Evolutionary conservation across 2,888 invertebrate genomes (phyloP).

Genomic region (Portevinia maculata): DNA sequence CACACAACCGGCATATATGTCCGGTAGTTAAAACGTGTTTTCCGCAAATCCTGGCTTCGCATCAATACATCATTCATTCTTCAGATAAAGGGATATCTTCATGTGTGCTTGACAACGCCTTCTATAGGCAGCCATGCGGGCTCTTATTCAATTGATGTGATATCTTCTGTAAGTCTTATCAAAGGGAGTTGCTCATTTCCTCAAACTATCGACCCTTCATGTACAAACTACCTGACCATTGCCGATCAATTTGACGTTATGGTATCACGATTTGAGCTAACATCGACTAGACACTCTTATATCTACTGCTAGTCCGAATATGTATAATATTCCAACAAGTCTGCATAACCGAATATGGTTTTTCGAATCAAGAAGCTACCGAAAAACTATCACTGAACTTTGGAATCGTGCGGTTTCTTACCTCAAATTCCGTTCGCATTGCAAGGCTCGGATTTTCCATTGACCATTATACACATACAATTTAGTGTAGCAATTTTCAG

Average conservation of each 20-base stretch:
- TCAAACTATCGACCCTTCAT: not conserved
- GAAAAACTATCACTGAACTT: constrained; percentile 15
- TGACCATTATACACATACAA: constrained; percentile 19
- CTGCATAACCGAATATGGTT: too few species aligned
- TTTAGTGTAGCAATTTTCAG: constrained; percentile 14
- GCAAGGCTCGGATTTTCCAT: constrained; percentile 9
- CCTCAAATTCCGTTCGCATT: constrained; percentile 2
- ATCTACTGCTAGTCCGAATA: constrained; percentile 23
- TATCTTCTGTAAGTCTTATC: constrained; percentile 28
- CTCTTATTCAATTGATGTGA: constrained; percentile 48
- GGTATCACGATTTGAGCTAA: constrained; percentile 36
- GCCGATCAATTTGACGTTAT: constrained; percentile 41
- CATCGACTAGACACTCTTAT: constrained; percentile 6
- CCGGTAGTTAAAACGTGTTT: constrained; percentile 49
- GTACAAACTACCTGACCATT: constrained; percentile 4
- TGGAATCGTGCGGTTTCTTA: constrained; percentile 12
- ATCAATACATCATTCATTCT: constrained; percentile 58
- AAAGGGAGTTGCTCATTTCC: constrained; percentile 29
- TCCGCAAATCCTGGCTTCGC: constrained; percentile 49
- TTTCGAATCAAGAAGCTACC: constrained; percentile 27
- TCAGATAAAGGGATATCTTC: constrained; percentile 1
- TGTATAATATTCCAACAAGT: constrained; percentile 42
- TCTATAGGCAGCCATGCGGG: constrained; percentile 17
- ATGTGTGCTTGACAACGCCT: not conserved
- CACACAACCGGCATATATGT: constrained; percentile 30